Evolutionary conservation across 2,113 vertebrate genomes (phyloP), one percentile per base, ranked within the genome.

Genomic region (Syngnathus floridae): DNA sequence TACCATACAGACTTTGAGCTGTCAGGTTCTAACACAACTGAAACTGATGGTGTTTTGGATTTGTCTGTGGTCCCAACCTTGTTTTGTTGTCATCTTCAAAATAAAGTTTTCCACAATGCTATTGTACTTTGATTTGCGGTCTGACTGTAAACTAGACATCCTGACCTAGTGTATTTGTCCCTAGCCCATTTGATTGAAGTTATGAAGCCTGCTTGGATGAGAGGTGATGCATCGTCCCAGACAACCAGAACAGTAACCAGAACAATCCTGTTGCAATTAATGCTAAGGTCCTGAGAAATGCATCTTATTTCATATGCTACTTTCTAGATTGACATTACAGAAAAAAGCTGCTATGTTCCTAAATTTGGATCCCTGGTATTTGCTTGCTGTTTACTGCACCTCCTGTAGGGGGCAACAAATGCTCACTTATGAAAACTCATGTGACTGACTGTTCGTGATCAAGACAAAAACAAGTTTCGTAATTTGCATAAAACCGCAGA

Each of bases 81-180:
- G 26, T 73, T 82, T 82, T 75, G 67, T 76, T 82, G 80, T 84
- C 70, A 86, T 66, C 71, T 88, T 76, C 64, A n/a, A 87, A 89
- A 89, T 90, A 90, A 91, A 88, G 80, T 90, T 91, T 90, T 81
- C 84, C 84, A 84, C 75, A 76, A 84, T 80, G 77, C 64, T 71
- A 77, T 73, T 67, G 61, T 62, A 45, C 71, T 65, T 74, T 76
- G 31, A 64, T 69, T 54, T 73, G 52, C 71, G 48, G 40, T 67
- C 35, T 69, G 48, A 3, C 11, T 56, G 4, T 22, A 31, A 55
- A 55, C 21, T 4, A 54, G 21, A 13, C 19, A 49, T n/a, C 17
- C 5, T n/a, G 48, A 2, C 6, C 13, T 16, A 5, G 14, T 46
- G 16, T 3, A 31, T 31, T 31, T 46, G 14, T 46, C 43, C 43